These are phyloP conservation scores for Athalia rosae DNA, from an alignment of 2,888 invertebrate genomes.

Conservation along the genomic window DNA sequence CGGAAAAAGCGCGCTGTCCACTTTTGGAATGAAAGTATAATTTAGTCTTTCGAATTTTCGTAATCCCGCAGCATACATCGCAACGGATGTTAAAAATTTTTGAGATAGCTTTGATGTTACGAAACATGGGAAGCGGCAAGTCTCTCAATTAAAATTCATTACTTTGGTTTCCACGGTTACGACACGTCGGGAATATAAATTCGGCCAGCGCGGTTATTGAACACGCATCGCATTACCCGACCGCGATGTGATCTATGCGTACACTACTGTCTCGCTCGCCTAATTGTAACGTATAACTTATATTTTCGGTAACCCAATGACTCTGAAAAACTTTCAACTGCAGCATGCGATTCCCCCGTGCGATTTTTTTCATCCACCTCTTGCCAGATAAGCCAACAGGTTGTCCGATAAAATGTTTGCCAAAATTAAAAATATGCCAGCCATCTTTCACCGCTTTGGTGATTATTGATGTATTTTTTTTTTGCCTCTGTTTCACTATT, in stretches of 20 bases:
- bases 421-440: too few relatives aligned
- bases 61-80: neutral
- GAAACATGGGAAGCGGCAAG: neutral
- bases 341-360: too few relatives aligned
- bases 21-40: neutral
- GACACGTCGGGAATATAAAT: slow-evolving; percentile 29
- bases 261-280: too few relatives aligned
- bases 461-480: slow-evolving; percentile 3
- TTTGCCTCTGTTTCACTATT: neutral
- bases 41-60: neutral
- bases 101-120: neutral
- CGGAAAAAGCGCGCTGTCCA: too few relatives aligned
- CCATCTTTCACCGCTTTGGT: neutral
- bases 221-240: neutral
- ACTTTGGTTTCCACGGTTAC: slow-evolving; percentile 36
- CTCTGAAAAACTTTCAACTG: too few relatives aligned
- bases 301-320: too few relatives aligned
- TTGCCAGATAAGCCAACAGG: too few relatives aligned
- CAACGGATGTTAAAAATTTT: neutral
- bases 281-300: too few relatives aligned
- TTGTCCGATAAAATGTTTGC: too few relatives aligned
- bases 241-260: too few relatives aligned
- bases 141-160: slow-evolving; percentile 35
- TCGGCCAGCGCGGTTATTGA: neutral
- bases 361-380: too few relatives aligned